Conservation (phyloP, 1,140 invertebrate genomes). For the Oreohelix idahoensis region DNA sequence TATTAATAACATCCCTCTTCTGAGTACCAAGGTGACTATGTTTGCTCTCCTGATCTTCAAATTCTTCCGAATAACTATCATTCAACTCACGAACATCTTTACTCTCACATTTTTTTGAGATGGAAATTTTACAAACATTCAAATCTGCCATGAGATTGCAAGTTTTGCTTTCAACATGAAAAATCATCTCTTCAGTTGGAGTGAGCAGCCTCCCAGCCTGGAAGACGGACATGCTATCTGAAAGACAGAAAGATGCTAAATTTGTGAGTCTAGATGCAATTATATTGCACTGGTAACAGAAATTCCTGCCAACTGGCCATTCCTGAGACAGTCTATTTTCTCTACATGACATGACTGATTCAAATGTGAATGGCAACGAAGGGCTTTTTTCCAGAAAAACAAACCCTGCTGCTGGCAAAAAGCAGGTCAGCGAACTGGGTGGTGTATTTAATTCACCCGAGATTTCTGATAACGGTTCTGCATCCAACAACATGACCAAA, state of each 20-base stretch:
- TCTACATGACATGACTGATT: neutral
- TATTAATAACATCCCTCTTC: neutral
- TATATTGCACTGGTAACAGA: neutral
- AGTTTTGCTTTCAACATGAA: neutral
- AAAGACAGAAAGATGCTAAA: neutral
- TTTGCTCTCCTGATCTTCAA: neutral
- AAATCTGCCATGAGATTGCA: neutral
- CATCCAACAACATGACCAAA: neutral
- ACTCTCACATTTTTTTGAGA: neutral
- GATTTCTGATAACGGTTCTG: neutral
- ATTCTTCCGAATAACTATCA: neutral
- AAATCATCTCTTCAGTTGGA: neutral
- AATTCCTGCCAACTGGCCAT: neutral
- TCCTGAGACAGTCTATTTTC: constrained; percentile 8
- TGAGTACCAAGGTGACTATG: neutral
- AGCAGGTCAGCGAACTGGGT: neutral
- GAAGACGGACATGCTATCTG: neutral
- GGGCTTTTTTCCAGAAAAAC: neutral
- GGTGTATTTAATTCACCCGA: neutral
- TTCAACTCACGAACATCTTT: neutral
- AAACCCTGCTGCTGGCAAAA: neutral
- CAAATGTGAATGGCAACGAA: neutral
- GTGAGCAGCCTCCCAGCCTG: neutral
- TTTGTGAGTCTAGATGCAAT: neutral
- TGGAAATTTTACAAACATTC: neutral